These are phyloP conservation scores for Macaca nemestrina DNA, from an alignment of 2,113 vertebrate genomes.

Conservation along the genomic window DNA sequence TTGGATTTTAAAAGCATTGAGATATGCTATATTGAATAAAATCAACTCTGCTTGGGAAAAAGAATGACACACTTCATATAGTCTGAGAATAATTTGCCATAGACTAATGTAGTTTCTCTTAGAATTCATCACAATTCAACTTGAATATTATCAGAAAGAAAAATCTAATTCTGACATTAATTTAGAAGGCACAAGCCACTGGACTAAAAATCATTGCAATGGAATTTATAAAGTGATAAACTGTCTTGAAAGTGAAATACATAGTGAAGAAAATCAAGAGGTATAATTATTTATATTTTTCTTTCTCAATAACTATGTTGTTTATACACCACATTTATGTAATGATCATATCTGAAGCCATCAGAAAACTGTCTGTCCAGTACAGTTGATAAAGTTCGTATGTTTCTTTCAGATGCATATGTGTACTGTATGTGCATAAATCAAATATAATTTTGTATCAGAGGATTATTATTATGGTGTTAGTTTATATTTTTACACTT, in stretches of 20 bases:
- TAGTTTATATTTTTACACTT: neutral
- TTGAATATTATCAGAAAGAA: constrained; percentile 67
- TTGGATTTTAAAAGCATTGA: constrained; percentile 81
- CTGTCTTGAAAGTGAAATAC: constrained; percentile 41
- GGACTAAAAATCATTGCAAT: constrained; percentile 22
- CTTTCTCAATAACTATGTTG: neutral
- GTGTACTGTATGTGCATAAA: neutral
- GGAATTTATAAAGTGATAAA: constrained; percentile 18
- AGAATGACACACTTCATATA: constrained; percentile 82
- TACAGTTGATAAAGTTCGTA: neutral
- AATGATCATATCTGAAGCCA: neutral
- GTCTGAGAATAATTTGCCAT: constrained; percentile 80
- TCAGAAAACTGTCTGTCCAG: neutral
- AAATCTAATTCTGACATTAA: constrained; percentile 68
- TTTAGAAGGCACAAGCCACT: constrained; percentile 51
- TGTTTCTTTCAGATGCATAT: neutral
- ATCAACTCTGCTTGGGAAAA: constrained; percentile 73
- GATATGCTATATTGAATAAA: constrained; percentile 72
- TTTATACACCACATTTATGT: neutral
- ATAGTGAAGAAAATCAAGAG: neutral
- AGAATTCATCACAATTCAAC: constrained; percentile 52
- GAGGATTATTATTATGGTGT: neutral
- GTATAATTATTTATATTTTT: neutral
- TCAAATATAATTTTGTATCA: neutral
- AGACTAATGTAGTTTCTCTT: constrained; percentile 59